Percentiles rank a stretch among this genome's conserved stretches.
Evolutionary conservation across 92 coral and sea anemone species (phyloP).

Genomic region (Umimayanthus chanpuru): DNA sequence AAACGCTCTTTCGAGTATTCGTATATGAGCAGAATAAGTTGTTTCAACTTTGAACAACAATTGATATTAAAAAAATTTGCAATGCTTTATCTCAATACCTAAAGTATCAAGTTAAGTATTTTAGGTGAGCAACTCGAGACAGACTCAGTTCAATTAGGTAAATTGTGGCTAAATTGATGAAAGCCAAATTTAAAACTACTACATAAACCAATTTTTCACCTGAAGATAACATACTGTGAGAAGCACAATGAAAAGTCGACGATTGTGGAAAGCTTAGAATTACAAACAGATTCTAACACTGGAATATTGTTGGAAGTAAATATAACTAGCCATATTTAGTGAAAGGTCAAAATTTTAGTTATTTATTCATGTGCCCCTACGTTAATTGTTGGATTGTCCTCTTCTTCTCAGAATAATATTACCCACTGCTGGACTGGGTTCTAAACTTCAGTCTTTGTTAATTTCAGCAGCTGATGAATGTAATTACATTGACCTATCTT

Average conservation of each 20-base stretch:
- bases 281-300: neutral
- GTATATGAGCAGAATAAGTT: too few relatives aligned
- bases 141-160: neutral
- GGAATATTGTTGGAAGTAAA: neutral
- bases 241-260: neutral
- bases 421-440: neutral
- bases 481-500: conserved; percentile 7
- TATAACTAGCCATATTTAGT: neutral
- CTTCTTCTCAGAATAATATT: neutral
- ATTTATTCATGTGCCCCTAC: neutral
- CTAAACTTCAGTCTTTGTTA: neutral
- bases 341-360: neutral
- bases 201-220: neutral
- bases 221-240: neutral
- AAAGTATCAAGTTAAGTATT: too few relatives aligned
- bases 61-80: too few relatives aligned
- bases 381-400: neutral
- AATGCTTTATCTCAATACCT: neutral
- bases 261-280: neutral
- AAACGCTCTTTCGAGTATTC: neutral
- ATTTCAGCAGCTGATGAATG: neutral
- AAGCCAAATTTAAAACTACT: neutral
- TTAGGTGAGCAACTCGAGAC: neutral
- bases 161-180: neutral
- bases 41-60: too few relatives aligned